phyloP scores from a whole-genome alignment of 2,113 vertebrate species.

The Heterochromis multidens region DNA sequence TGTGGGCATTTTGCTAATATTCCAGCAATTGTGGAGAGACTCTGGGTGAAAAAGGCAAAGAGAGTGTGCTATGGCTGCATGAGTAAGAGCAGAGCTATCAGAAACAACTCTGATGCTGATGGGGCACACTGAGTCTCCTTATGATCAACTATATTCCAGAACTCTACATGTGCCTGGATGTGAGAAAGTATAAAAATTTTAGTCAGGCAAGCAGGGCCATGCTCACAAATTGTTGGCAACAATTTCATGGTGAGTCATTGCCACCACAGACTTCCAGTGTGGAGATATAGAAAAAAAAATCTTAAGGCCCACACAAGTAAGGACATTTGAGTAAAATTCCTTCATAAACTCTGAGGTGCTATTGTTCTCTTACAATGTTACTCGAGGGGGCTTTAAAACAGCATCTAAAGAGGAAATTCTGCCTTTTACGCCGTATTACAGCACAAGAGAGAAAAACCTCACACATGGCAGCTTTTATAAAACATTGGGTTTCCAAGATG shows the following conservation, averaged over 20 bases:
- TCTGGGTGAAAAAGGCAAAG: slow-evolving; percentile 19
- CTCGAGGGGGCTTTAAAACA: slow-evolving; percentile 14
- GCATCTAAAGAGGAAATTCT: slow-evolving; percentile 4
- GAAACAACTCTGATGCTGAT: slow-evolving; percentile 2
- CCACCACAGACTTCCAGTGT: not conserved
- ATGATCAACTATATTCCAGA: slow-evolving; percentile 12
- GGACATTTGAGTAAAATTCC: slow-evolving; percentile 27
- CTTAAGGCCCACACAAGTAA: slow-evolving; percentile 20
- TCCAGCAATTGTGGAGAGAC: slow-evolving; percentile 6
- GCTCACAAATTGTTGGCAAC: slow-evolving; percentile 15
- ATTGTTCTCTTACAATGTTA: slow-evolving; percentile 7
- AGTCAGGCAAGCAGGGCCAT: not conserved
- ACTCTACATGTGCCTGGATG: slow-evolving; percentile 20
- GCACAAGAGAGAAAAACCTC: not conserved
- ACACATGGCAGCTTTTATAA: slow-evolving; percentile 4
- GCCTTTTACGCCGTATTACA: not conserved
- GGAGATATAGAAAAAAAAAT: not conserved
- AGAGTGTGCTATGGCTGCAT: not conserved
- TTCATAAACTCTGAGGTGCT: slow-evolving; percentile 28
- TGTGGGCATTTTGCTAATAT: slow-evolving; percentile 26
- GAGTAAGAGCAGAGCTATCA: slow-evolving; percentile 19
- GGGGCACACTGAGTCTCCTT: slow-evolving; percentile 3
- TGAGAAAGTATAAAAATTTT: not conserved
- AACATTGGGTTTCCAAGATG: not conserved
- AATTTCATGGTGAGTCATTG: slow-evolving; percentile 27